Conservation (phyloP, 2,797 vertebrate species). For the Pseudochirops corinnae region DNA sequence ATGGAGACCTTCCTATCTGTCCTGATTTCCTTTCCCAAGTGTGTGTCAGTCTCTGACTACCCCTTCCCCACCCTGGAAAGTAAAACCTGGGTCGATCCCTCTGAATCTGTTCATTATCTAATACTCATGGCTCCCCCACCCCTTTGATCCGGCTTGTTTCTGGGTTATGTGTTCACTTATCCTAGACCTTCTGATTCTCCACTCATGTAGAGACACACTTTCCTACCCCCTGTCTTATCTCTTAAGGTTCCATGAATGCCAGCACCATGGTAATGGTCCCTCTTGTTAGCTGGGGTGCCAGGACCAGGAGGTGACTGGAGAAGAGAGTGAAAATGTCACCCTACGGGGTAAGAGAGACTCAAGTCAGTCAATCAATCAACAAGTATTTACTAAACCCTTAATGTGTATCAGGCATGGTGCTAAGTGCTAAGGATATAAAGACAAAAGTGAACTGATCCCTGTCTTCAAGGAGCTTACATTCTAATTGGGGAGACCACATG, state of each 20-base stretch:
- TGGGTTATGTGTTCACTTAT: neutral
- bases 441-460: neutral
- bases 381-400: neutral
- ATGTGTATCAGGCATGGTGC: neutral
- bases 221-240: neutral
- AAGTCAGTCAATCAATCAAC: neutral
- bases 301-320: neutral
- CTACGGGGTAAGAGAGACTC: neutral
- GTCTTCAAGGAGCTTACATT: neutral
- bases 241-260: constrained; percentile 4
- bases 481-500: neutral
- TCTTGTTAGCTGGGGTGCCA: neutral
- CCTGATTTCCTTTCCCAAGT: neutral
- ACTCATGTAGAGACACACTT: neutral
- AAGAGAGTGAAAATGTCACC: neutral
- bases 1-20: neutral
- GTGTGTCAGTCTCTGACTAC: neutral
- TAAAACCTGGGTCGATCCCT: neutral
- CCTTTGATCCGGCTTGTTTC: neutral
- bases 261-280: neutral
- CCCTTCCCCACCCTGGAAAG: neutral
- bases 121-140: neutral
- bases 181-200: neutral
- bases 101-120: neutral
- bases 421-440: neutral